phyloP scores from a whole-genome alignment of 2,113 vertebrate species.

The Leptosomus discolor region DNA sequence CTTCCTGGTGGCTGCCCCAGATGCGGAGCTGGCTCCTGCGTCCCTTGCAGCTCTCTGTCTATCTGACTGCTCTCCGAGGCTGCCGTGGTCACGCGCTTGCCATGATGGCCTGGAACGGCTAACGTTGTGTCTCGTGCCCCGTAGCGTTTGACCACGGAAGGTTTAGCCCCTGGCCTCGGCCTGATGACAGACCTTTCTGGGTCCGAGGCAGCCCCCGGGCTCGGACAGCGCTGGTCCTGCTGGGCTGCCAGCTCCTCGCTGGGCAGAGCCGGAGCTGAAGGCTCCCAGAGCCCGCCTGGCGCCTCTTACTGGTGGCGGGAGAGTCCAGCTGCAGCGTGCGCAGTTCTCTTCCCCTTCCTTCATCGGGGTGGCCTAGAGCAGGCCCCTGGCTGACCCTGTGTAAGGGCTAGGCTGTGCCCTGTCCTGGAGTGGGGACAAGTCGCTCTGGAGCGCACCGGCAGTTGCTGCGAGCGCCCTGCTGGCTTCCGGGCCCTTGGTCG shows the following conservation, averaged over 20 bases:
- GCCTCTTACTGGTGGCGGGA: background rate
- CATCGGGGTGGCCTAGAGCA: background rate
- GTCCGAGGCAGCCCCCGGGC: background rate
- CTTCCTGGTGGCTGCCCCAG: background rate
- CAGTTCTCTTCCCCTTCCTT: no score
- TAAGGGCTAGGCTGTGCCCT: background rate
- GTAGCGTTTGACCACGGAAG: background rate
- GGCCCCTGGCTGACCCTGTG: background rate
- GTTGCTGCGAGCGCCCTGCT: background rate
- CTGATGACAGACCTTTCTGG: background rate
- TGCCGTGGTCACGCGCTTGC: accelerated
- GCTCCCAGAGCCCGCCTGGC: background rate
- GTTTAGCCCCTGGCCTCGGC: background rate
- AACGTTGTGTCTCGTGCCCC: accelerated
- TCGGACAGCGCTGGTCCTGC: background rate
- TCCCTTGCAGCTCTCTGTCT: background rate
- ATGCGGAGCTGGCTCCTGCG: background rate
- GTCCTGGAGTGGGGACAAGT: accelerated
- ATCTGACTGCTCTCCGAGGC: background rate
- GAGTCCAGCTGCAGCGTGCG: background rate
- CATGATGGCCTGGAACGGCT: background rate
- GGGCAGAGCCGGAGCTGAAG: background rate
- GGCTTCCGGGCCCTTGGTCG: background rate
- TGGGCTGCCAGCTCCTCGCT: background rate
- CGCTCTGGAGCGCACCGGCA: background rate